Evolutionary conservation across 2,797 vertebrate genomes (phyloP).

Genomic region (Gymnoscopelus braueri): DNA sequence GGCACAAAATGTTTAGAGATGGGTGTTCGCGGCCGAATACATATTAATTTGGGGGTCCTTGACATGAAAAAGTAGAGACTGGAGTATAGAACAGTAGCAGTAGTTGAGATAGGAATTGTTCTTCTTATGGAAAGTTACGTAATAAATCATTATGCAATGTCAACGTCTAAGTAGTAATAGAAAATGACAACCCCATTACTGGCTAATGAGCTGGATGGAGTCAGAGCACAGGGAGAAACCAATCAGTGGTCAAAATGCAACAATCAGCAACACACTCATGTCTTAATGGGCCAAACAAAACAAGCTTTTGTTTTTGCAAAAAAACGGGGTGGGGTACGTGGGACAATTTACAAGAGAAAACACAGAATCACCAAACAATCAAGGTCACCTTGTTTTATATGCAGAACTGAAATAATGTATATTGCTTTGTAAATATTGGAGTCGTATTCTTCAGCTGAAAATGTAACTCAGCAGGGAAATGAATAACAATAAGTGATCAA

Average conservation of each 20-base stretch:
- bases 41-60: too few relatives aligned
- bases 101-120: conserved; percentile 23
- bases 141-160: conserved; percentile 51
- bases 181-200: conserved; percentile 39
- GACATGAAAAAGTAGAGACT: too few relatives aligned
- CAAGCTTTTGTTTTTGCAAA: not conserved
- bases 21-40: too few relatives aligned
- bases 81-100: conserved; percentile 12
- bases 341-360: too few relatives aligned
- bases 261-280: conserved; percentile 22
- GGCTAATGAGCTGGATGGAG: conserved; percentile 42
- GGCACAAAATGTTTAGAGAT: too few relatives aligned
- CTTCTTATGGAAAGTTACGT: conserved; percentile 41
- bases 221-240: conserved; percentile 7
- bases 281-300: conserved; percentile 16
- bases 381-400: too few relatives aligned
- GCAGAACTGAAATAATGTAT: too few relatives aligned
- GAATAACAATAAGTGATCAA: not conserved
- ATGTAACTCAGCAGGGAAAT: not conserved
- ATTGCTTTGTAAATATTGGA: not conserved
- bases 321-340: not conserved
- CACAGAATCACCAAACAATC: too few relatives aligned
- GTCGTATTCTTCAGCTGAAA: not conserved
- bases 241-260: conserved; percentile 18
- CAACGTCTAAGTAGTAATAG: conserved; percentile 25